Base-by-base conservation (phyloP, 2,797 vertebrate genomes). In the Menidia menidia region DNA sequence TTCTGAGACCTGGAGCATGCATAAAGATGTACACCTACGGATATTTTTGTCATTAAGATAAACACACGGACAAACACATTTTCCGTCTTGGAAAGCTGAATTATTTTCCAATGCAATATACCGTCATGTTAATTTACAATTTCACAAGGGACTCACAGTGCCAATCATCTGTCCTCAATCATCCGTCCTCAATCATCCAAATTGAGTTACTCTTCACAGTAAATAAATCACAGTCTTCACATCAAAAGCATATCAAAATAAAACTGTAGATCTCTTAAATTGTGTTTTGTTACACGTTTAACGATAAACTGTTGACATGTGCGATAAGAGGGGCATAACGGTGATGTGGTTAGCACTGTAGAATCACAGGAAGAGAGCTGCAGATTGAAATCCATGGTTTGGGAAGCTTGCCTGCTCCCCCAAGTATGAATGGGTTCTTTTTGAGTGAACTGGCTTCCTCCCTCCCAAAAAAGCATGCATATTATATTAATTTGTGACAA, bases 91-190 rank as follows among this genome's bases (percentile, higher is more conserved):
- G n/a, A 44, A 56, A 72, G 51, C 60, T 48, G 59, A 48, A 58
- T 32, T 63, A 83, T 83, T 89, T 84, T 88, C 83, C 64, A 78
- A 82, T 88, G 62, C 72, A 78, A 63, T 89, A 71, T 82, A 75
- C 78, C 81, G 85, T 84, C 55, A 80, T 83, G 85, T 88, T 84
- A 84, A 10, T 86, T 86, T 80, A 39, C 50, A 39, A 63, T 87
- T 74, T 69, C 85, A 80, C 72, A 65, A 39, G 79, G 70, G 82
- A 48, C 47, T 68, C 55, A 19, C 4, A 43, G 68, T 25, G 64
- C 25, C 25, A 25, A 25, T 25, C 25, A 25, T 25, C 25, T 2
- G 2, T 25, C 25, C 25, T 25, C 25, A 25, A 25, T 25, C 25
- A 25, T 25, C 25, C 25, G 2, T 25, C 25, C 25, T 25, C 25